A percentile compares a stretch with the other conserved stretches of the same genome.
phyloP scores from a whole-genome alignment of 2,113 vertebrate species.

The Ageneiosus marmoratus region DNA sequence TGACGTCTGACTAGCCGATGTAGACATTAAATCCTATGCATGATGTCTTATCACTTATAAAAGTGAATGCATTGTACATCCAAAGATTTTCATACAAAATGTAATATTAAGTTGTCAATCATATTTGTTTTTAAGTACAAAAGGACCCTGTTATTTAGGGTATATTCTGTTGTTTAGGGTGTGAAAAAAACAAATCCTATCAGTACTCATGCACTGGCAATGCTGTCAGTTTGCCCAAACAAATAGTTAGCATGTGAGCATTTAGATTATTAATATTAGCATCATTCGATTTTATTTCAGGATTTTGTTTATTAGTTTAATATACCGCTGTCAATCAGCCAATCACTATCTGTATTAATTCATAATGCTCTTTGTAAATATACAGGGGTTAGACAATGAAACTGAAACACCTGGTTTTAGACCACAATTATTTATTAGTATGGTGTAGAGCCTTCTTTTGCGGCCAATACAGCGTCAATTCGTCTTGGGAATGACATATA shows the following conservation, averaged over 20 bases:
- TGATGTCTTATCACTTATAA: not conserved
- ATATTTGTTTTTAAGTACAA: not conserved
- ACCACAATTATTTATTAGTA: no score
- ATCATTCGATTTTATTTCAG: no score
- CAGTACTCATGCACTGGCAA: not conserved
- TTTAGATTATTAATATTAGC: not conserved
- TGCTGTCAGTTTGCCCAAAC: not conserved
- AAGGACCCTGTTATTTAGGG: no score
- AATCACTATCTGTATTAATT: not conserved
- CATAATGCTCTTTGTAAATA: no score
- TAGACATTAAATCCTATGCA: not conserved
- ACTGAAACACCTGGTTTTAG: no score
- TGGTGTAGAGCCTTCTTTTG: no score
- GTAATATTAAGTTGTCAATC: not conserved
- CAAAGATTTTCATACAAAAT: not conserved
- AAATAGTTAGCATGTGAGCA: not conserved
- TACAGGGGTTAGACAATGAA: no score
- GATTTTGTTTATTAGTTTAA: no score
- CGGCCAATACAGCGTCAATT: no score
- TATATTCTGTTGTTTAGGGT: not conserved
- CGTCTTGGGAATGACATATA: no score
- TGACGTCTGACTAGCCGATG: not conserved
- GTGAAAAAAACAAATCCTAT: not conserved
- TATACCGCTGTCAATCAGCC: no score
- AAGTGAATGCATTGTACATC: no score